Evolutionary conservation across 2,113 vertebrate genomes (phyloP), one percentile per base, ranked within the genome.

Genomic region (Stegastes partitus): DNA sequence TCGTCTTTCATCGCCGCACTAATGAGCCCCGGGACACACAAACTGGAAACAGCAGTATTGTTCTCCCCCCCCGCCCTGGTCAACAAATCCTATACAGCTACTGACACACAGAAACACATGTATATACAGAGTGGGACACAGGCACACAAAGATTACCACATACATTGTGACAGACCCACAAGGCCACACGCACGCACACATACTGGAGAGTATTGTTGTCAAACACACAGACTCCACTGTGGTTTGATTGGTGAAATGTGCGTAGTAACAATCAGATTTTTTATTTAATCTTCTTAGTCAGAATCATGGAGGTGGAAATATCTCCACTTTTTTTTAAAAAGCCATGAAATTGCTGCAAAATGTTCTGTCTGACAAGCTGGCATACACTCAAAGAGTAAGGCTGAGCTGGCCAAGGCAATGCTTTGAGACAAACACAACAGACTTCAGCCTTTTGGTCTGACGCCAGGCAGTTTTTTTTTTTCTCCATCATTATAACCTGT

Each of bases 21-120:
- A 94, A 95, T 93, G 93, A 95, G 91, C 67, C 90, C 87, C 62
- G 50, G 77, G 83, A 92, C 91, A 78, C 83, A 55, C 88, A 90
- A 79, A 28, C 87, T 91, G 90, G 90, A 93, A 94, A 91, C 84
- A 47, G 70, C 66, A 69, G 86, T 79, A 94, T 94, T 94, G 91
- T 94, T 86, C 87, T 79, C 77, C 59, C 70, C 77, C 63, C 77
- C 65, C 14, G 65, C 59, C 62, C 66, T 34, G 71, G 69, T 88
- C 83, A 80, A 86, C 88, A 90, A 79, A 81, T 80, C 39, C 84
- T 64, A 80, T 58, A 65, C 31, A 65, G 61, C 83, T 71, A 79
- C 80, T 71, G 79, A 86, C 71, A 74, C 81, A 68, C 62, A 87
- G 81, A 71, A 77, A 86, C 79, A 79, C 71, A 82, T 68, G 66